phyloP scores from a whole-genome alignment of 2,888 invertebrate genomes.

The Hoplodrina blanda region DNA sequence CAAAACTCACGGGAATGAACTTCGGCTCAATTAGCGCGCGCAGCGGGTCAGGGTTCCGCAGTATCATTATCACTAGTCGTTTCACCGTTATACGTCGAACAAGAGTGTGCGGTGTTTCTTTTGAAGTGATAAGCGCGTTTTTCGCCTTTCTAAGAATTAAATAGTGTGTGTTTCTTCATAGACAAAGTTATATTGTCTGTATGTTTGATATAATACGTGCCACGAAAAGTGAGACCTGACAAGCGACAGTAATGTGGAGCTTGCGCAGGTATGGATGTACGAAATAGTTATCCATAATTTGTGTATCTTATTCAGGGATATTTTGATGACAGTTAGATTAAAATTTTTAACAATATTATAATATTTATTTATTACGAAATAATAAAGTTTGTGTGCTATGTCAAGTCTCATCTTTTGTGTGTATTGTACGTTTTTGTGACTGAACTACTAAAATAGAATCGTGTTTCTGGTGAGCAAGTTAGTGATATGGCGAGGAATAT shows the following conservation, averaged over 20 bases:
- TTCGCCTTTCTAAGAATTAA: not conserved
- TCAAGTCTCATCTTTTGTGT: too few species aligned
- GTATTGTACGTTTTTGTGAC: not conserved
- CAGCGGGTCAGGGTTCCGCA: slow-evolving; percentile 31
- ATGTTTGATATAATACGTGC: too few species aligned
- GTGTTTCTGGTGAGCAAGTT: too few species aligned
- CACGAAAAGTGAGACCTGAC: too few species aligned
- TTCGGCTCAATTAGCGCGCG: slow-evolving; percentile 35
- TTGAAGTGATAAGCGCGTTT: not conserved
- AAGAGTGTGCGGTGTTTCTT: not conserved
- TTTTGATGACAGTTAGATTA: too few species aligned
- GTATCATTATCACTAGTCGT: slow-evolving; percentile 17
- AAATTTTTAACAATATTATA: too few species aligned
- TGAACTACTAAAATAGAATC: not conserved
- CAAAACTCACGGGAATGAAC: slow-evolving; percentile 36
- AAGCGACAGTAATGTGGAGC: too few species aligned
- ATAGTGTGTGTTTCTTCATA: not conserved
- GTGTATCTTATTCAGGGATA: too few species aligned
- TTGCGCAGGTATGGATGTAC: too few species aligned
- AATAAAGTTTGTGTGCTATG: too few species aligned
- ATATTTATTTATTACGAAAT: too few species aligned
- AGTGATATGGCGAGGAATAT: slow-evolving; percentile 13
- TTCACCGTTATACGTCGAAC: slow-evolving; percentile 3
- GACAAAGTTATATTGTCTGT: not conserved
- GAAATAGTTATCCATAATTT: too few species aligned